These are phyloP conservation scores for Lithobates pipiens DNA, from an alignment of 2,797 vertebrate genomes.

Conservation along the genomic window DNA sequence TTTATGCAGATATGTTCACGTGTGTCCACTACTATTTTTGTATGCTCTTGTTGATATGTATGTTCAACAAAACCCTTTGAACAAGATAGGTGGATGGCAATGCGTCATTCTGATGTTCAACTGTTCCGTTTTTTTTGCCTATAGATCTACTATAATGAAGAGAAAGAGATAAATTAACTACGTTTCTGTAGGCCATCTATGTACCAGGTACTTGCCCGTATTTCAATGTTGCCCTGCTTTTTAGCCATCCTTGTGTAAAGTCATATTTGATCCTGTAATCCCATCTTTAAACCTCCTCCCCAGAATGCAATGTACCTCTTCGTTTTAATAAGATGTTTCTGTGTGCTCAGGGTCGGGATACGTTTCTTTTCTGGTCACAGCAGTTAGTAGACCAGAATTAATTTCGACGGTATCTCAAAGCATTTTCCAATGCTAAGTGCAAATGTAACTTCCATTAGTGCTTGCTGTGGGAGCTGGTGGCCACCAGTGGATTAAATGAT, in stretches of 20 bases:
- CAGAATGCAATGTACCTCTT: not conserved
- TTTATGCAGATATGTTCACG: no score
- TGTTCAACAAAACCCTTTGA: no score
- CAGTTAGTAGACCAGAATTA: conserved; percentile 61
- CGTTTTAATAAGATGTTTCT: conserved; percentile 26
- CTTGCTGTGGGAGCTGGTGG: conserved; percentile 43
- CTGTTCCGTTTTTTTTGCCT: no score
- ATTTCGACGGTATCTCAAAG: conserved; percentile 49
- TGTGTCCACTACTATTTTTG: no score
- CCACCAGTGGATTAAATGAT: conserved; percentile 58
- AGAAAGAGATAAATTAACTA: not conserved
- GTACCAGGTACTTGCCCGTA: not conserved
- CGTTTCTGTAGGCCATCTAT: not conserved
- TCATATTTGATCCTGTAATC: conserved; percentile 7
- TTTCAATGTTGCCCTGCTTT: not conserved
- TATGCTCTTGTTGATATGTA: no score
- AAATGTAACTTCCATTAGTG: conserved; percentile 61
- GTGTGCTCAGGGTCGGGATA: not conserved
- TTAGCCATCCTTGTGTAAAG: conserved; percentile 4
- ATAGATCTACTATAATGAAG: not conserved
- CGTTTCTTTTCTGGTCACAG: conserved; percentile 22
- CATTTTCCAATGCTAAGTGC: conserved; percentile 59
- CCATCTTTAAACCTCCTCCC: not conserved
- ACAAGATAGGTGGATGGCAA: no score
- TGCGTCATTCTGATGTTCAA: no score